phyloP scores from a whole-genome alignment of 2,113 vertebrate species.

The Oryzias javanicus region DNA sequence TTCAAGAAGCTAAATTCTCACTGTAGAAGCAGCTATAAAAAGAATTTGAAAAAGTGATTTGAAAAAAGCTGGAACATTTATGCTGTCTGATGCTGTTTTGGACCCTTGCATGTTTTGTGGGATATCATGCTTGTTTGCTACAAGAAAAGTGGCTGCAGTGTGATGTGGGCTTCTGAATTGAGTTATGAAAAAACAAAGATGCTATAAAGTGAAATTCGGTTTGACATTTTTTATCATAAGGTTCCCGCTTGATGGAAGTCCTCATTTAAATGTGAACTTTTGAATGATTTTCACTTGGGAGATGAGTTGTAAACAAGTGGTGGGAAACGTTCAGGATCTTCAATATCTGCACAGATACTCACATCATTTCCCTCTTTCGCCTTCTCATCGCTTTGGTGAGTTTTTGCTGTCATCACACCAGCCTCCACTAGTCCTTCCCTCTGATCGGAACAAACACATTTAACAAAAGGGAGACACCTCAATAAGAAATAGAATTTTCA shows the following conservation, averaged over 20 bases:
- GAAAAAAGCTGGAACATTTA: background rate
- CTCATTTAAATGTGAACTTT: slow-evolving; percentile 65
- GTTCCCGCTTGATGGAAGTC: slow-evolving; percentile 27
- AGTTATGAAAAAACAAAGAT: too few species aligned
- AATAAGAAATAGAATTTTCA: background rate
- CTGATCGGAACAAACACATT: slow-evolving; percentile 65
- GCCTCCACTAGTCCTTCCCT: slow-evolving; percentile 91
- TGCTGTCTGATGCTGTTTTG: too few species aligned
- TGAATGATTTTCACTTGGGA: slow-evolving; percentile 43
- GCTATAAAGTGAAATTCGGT: too few species aligned
- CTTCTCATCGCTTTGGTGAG: slow-evolving; percentile 76
- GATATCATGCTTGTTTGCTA: too few species aligned
- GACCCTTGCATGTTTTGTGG: too few species aligned
- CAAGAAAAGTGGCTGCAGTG: slow-evolving; percentile 21
- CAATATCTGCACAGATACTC: slow-evolving; percentile 68
- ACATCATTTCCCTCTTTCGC: slow-evolving; percentile 71
- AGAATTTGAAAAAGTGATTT: too few species aligned
- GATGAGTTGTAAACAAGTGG: slow-evolving; percentile 36
- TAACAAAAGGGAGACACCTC: slow-evolving; percentile 8
- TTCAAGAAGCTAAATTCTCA: slow-evolving; percentile 28
- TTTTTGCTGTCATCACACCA: slow-evolving; percentile 84
- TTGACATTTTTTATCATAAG: slow-evolving; percentile 1
- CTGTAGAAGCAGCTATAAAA: slow-evolving; percentile 19
- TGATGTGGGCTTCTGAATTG: slow-evolving; percentile 53
- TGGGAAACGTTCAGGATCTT: slow-evolving; percentile 63